Base-by-base conservation (phyloP, 2,113 vertebrate species). In the Pedetes capensis region DNA sequence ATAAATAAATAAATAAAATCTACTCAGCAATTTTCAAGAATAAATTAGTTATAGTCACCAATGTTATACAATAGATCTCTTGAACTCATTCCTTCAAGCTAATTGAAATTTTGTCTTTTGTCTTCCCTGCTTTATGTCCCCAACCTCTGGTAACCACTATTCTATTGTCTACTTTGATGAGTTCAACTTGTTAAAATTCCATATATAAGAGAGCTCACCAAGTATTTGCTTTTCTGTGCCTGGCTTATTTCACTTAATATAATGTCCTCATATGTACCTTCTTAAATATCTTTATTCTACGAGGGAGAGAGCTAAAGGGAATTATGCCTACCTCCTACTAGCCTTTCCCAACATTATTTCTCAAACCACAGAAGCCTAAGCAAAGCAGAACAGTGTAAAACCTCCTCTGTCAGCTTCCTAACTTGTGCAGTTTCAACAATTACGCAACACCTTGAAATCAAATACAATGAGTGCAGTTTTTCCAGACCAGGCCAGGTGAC, bases 381-480 rank as follows among this genome's bases (percentile, higher is more conserved):
- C 74, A 78, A 85, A 94, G 76, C 0, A 55, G 66, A 47, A 85
- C 29, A 20, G 66, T 63, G 42, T 17, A 64, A 39, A 74, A 55
- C 51, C 14, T 84, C 55, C 80, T 94, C 42, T 34, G 78, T 55
- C 44, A 95, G 53, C 63, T 79, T 49, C 61, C 8, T 89, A 87
- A 78, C 47, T 13, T 83, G n/a, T 20, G 64, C 20, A 68, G 20
- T 53, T 92, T 96, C 47, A 49, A 71, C 27, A 87, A 42, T 69
- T 49, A 87, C 6, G 79, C 18, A 79, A 85, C 22, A 69, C 14
- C 80, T 90, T 44, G 8, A 86, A 79, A 78, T 61, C 53, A 92
- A 94, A 89, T 75, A 74, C 51, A 89, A 47, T 57, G 47, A 89
- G 64, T 78, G 74, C 59, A 93, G 42, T 63, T 91, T 91, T 90